Evolutionary conservation across 2,797 vertebrate genomes (phyloP), one percentile per base, ranked within the genome.

Genomic region (Dendrocincla tyrannina): DNA sequence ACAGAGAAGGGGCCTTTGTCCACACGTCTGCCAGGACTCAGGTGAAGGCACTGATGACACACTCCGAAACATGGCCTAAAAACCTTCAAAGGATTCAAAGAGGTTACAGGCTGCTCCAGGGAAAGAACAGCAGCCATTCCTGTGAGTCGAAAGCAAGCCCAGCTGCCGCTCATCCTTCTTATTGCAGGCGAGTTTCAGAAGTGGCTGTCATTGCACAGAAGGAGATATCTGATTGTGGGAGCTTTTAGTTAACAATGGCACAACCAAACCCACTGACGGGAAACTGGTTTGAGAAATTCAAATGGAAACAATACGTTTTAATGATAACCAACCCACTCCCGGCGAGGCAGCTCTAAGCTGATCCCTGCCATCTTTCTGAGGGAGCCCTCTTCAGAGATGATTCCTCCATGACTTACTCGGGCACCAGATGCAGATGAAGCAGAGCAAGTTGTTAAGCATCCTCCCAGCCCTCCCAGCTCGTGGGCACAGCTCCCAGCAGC

Each of bases 241-340:
- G 59, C 67, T 84, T 80, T 76, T 73, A 46, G 78, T 83, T 37
- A 91, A 89, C 58, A 58, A 86, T 52, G 37, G 23, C 83, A 90
- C 37, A 70, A 80, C 49, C 89, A 85, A 90, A 58, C 83, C 59
- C 80, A 62, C 13, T 14, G 0, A 74, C 30, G 6, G 80, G 83
- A 95, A 95, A 94, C 60, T 30, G 70, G 56, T 67, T 92, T 85
- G 88, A 92, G 72, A 93, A 92, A 96, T 92, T 96, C 86, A 94
- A 94, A 95, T 79, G 74, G 93, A 95, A 96, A 96, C 80, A 59
- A 32, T 41, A 49, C 1, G 41, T 80, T 49, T 62, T 39, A 62
- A 64, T 74, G 39, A 68, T n/a, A 88, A 86, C 35, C 50, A 86
- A 17, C 42, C 55, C 24, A 62, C 19, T n/a, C 35, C 30, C 16